Conservation (phyloP, 2,113 vertebrate species). For the Eurystomus gularis region DNA sequence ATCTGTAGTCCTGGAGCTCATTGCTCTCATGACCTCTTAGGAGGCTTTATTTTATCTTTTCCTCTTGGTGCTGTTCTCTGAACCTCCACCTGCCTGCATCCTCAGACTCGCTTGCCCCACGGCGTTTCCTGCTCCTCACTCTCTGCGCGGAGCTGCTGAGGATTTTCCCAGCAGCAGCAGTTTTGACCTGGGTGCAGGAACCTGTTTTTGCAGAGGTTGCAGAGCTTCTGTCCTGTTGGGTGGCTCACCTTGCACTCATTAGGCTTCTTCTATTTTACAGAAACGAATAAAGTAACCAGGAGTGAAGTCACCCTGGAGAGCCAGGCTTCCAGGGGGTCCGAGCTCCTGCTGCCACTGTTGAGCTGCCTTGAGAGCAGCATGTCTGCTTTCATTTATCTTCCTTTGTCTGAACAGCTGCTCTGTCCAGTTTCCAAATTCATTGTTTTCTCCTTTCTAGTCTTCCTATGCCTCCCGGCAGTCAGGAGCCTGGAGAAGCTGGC, state of each 20-base stretch:
- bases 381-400: not conserved
- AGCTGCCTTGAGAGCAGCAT: not conserved
- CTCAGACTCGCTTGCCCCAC: not conserved
- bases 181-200: not conserved
- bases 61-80: not conserved
- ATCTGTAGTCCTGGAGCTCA: not conserved
- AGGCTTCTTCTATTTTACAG: not conserved
- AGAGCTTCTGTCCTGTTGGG: not conserved
- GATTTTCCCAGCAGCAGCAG: not conserved
- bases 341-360: not conserved
- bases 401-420: slow-evolving; percentile 19
- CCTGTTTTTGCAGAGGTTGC: not conserved
- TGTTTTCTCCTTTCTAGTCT: not conserved
- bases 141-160: not conserved
- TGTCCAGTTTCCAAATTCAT: not conserved
- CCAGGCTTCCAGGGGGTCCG: not conserved
- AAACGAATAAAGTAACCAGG: not conserved
- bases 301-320: not conserved
- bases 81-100: not conserved
- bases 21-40: not conserved
- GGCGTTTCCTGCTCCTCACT: not conserved
- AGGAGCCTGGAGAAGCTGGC: not conserved
- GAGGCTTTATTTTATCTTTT: not conserved
- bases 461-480: not conserved
- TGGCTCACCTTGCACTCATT: not conserved